phyloP scores from a whole-genome alignment of 2,797 vertebrate species.

The Melanotaenia parkinsoni region DNA sequence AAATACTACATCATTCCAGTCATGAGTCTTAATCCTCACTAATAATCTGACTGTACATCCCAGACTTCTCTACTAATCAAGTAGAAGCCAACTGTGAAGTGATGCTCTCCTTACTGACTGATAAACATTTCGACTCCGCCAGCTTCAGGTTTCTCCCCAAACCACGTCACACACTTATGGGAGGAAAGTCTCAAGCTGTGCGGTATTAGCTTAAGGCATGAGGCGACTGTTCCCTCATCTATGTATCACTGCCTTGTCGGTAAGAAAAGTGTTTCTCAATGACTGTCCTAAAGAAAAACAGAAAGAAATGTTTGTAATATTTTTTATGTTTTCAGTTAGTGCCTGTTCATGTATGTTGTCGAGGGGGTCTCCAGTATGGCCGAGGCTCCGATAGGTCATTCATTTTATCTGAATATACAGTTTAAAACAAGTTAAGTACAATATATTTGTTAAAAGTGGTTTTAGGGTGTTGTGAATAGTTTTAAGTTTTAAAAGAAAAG shows the following conservation, averaged over 20 bases:
- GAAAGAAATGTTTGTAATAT: conserved; percentile 59
- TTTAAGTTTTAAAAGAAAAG: conserved; percentile 67
- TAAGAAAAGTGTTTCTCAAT: conserved; percentile 65
- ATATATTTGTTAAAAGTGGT: conserved; percentile 78
- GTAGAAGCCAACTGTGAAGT: conserved; percentile 49
- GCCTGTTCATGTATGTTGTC: conserved; percentile 74
- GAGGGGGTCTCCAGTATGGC: conserved; percentile 52
- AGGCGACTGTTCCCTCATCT: conserved; percentile 59
- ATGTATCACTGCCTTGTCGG: conserved; percentile 76
- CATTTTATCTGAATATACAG: conserved; percentile 78
- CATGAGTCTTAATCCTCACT: conserved; percentile 36
- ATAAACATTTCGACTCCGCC: conserved; percentile 37
- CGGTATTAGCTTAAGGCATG: conserved; percentile 63
- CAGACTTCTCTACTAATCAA: conserved; percentile 48
- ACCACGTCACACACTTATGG: neutral
- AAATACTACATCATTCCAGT: conserved; percentile 48
- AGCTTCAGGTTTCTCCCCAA: conserved; percentile 46
- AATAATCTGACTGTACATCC: conserved; percentile 37
- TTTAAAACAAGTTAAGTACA: conserved; percentile 76
- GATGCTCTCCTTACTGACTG: conserved; percentile 45
- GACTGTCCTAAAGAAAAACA: conserved; percentile 62
- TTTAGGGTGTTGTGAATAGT: conserved; percentile 80
- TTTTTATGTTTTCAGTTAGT: conserved; percentile 71
- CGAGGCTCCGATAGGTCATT: conserved; percentile 61
- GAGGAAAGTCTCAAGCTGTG: conserved; percentile 47